Base-by-base conservation (phyloP, 2,888 invertebrate species). In the Hypolimnas misippus region DNA sequence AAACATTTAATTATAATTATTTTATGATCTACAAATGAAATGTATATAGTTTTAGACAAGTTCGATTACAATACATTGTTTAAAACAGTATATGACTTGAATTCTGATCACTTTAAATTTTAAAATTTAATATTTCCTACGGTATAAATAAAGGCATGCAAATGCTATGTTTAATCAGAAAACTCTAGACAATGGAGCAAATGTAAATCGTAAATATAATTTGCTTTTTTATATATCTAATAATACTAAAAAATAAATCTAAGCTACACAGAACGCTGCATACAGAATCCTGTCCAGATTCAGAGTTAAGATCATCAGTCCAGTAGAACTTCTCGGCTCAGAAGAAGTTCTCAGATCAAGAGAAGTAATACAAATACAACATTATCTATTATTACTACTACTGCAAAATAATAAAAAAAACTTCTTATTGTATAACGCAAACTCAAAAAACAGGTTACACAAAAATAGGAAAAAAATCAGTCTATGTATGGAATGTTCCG, bases 401-500 rank as follows among this genome's bases (percentile, higher is more conserved):
- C 7, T 31, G 50, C 2, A 40, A 29, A 10, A 58, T 4, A 21
- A 53, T 5, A 12, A 35, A 16, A 33, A 10, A 14, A 52, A 10
- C 40, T 29, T 55, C 1, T 1, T 46, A 16, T 12, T 42, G 10
- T 25, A 46, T 46, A 44, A 33, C 10, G 31, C 40, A 14, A 50
- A 59, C 55, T 29, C 16, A 51, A 25, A 55, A 54, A 40, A 58
- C 54, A 38, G 10, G 17, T 55, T 25, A 25, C 5, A 25, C 2
- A 3, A 25, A 25, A 25, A 25, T 3, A 25, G 25, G 2, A 25
- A 25, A 56, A 57, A 53, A 56, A 63, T 60, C 63, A 63, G 63
- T 66, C 63, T 57, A 58, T 19, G 21, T 29, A 42, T 49, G 65
- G 65, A 66, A 66, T 66, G 65, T 63, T 57, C 56, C 21, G 25